phyloP scores from a whole-genome alignment of 2,797 vertebrate species.

The Gymnothorax reevesii region DNA sequence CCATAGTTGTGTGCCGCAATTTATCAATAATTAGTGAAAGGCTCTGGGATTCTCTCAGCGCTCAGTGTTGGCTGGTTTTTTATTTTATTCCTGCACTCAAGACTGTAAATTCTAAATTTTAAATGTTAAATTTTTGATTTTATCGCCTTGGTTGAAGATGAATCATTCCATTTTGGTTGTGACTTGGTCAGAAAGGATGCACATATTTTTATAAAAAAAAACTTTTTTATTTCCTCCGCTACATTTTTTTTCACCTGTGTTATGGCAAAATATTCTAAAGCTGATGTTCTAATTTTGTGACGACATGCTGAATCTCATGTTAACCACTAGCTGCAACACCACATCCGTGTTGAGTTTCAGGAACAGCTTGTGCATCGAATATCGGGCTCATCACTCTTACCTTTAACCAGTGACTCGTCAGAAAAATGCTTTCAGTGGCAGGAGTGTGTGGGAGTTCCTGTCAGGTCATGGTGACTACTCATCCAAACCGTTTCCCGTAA shows the following conservation, averaged over 20 bases:
- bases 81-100: no score
- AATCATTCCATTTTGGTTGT: background rate
- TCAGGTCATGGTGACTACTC: background rate
- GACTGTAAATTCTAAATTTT: no score
- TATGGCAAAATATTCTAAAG: slow-evolving; percentile 21
- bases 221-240: background rate
- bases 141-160: no score
- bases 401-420: slow-evolving; percentile 7
- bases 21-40: no score
- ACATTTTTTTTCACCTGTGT: slow-evolving; percentile 13
- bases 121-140: no score
- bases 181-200: no score
- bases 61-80: no score
- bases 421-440: background rate
- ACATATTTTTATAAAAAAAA: background rate
- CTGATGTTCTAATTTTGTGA: slow-evolving; percentile 26
- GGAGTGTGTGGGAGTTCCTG: background rate
- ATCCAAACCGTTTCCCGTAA: slow-evolving; percentile 31
- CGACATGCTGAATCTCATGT: slow-evolving; percentile 14
- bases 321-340: background rate
- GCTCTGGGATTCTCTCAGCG: no score
- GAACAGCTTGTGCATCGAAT: slow-evolving; percentile 10
- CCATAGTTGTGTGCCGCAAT: no score
- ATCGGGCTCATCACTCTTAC: background rate
- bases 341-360: background rate